phyloP scores from a whole-genome alignment of 2,888 invertebrate species.

The Clepsis dumicolana region DNA sequence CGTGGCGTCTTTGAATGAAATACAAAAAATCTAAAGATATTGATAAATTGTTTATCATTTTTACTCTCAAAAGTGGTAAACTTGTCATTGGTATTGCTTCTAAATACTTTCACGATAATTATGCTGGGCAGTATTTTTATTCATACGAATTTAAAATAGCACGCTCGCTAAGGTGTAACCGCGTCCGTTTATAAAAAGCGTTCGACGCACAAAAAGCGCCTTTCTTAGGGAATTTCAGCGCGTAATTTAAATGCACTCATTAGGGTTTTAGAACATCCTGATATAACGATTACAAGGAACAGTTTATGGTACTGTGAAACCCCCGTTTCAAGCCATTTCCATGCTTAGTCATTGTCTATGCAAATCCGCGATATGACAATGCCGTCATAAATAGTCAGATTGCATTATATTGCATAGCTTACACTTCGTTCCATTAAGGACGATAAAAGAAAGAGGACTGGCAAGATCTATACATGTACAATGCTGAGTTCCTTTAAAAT shows the following conservation, averaged over 20 bases:
- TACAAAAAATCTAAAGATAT: no score
- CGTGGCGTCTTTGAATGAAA: no score
- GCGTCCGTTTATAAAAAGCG: constrained; percentile 46
- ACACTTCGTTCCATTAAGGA: not conserved
- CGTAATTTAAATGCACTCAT: constrained; percentile 49
- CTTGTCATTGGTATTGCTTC: no score
- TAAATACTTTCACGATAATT: no score
- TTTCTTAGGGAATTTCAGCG: constrained; percentile 67
- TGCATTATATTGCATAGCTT: constrained; percentile 12
- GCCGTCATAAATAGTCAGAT: constrained; percentile 50
- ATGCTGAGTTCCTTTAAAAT: no score
- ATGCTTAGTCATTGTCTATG: constrained; percentile 65
- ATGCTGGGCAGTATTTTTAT: no score
- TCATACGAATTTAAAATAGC: no score
- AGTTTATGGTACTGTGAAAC: constrained; percentile 64
- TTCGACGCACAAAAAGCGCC: constrained; percentile 60
- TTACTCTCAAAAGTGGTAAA: no score
- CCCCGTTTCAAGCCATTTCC: constrained; percentile 53
- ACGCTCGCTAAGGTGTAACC: constrained; percentile 54
- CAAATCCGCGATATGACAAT: constrained; percentile 64
- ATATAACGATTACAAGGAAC: constrained; percentile 71
- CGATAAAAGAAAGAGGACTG: no score
- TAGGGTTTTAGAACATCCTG: constrained; percentile 62
- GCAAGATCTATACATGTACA: no score
- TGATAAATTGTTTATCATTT: no score